These are phyloP conservation scores for Anthopleura sola DNA, from an alignment of 64 coral and sea anemone genomes.

Conservation along the genomic window DNA sequence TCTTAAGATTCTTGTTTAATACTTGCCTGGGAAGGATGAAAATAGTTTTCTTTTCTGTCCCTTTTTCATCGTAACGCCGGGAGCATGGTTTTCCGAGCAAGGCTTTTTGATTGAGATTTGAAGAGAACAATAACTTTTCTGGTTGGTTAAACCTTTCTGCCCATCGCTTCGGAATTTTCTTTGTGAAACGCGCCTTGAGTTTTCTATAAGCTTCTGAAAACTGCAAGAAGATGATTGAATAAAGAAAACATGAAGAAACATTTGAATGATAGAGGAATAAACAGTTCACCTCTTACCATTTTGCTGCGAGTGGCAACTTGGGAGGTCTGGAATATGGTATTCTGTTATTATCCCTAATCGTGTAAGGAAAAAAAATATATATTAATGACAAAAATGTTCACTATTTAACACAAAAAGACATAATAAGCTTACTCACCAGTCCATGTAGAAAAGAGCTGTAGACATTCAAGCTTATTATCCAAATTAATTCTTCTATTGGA, in stretches of 20 bases:
- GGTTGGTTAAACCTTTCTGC: background rate
- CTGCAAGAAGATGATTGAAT: background rate
- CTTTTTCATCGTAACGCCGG: background rate
- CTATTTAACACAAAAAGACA: background rate
- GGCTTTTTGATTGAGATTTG: background rate
- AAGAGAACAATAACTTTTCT: background rate
- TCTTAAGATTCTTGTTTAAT: background rate
- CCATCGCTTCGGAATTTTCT: background rate
- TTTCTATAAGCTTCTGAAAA: background rate
- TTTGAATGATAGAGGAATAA: background rate
- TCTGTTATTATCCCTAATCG: background rate
- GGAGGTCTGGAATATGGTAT: background rate
- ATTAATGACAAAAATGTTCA: background rate
- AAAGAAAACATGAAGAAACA: background rate
- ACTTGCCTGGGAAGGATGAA: background rate
- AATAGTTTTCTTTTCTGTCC: background rate
- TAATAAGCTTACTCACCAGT: conserved; percentile 14
- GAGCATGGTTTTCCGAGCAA: background rate
- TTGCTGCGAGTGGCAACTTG: background rate
- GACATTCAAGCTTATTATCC: background rate
- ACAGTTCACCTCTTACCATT: conserved; percentile 20
- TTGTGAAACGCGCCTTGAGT: background rate
- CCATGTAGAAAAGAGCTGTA: conserved; percentile 8
- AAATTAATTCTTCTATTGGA: background rate
- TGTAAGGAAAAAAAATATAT: background rate